Base-by-base conservation (phyloP, 2,797 vertebrate genomes). In the Notoglanidium macrostoma region DNA sequence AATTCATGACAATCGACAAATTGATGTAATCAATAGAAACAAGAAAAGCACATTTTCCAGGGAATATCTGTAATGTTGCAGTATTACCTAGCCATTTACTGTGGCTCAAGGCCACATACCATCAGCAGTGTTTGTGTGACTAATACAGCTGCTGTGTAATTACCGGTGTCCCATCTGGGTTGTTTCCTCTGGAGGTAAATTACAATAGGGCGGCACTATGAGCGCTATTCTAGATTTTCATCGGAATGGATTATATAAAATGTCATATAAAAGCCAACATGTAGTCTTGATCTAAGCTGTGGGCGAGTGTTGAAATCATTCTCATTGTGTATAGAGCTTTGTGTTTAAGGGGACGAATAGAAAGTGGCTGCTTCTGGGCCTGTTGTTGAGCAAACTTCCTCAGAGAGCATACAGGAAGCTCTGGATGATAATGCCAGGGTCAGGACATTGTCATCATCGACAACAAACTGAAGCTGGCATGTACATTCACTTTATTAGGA, bases 111-210 rank as follows among this genome's bases (percentile, higher is more conserved):
- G 46, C 51, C 73, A 51, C 26, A 2, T 76, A 51, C 46, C 14
- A 78, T 55, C 76, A 55, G 76, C 51, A 61, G 21, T 61, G 21
- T 44, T 55, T 67, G 23, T 40, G 46, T 51, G 40, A 61, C 70
- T 76, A 44, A 83, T 81, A 77, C 83, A 88, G 83, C 76, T 80
- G 83, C 55, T 72, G 40, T 83, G 51, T 86, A 86, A 88, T 88
- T 73, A 86, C 51, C 32, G 32, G 19, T 57, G 46, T 80, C 70
- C 19, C 70, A 57, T 81, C 4, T 17, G 11, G 76, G 57, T 61
- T 77, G 14, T 76, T 85, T 82, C 49, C 83, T 68, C 61, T 85
- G 11, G 40, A 86, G 70, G 40, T 87, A 81, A 72, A 46, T 55
- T 8, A 80, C 49, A 81, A 21, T 46, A 49, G 35, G 6, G 78